Conservation (phyloP, 2,797 vertebrate genomes). For the Phylloscopus collybita region DNA sequence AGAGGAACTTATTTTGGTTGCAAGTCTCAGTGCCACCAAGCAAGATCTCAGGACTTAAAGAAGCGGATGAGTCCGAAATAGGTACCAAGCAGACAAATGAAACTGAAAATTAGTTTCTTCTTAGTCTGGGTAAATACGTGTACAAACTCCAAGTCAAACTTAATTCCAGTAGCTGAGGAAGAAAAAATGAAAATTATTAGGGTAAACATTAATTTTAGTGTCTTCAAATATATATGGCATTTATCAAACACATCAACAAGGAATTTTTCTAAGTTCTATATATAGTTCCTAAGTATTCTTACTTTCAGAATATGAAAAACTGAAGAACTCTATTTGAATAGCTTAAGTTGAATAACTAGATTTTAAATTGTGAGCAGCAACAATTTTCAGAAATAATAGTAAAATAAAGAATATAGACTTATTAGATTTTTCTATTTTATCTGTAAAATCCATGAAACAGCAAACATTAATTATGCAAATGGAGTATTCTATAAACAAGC, state of each 20-base stretch:
- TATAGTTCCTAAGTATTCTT: neutral
- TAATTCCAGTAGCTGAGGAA: conserved; percentile 63
- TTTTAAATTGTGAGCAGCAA: neutral
- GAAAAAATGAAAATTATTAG: conserved; percentile 54
- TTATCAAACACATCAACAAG: neutral
- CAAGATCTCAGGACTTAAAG: neutral
- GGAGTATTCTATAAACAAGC: neutral
- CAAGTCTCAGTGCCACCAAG: neutral
- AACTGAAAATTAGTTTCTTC: conserved; percentile 49
- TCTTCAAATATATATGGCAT: neutral
- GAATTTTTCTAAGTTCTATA: neutral
- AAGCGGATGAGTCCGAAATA: neutral
- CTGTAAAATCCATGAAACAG: neutral
- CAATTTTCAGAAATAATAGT: neutral
- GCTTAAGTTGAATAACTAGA: neutral
- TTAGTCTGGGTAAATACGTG: conserved; percentile 36
- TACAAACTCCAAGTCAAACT: conserved; percentile 55
- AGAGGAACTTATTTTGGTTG: neutral
- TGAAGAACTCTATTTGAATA: neutral
- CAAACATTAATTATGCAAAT: neutral
- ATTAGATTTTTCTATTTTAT: neutral
- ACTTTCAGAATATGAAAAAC: neutral
- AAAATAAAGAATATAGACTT: neutral
- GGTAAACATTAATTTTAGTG: neutral
- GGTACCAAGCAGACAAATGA: conserved; percentile 29